These are phyloP conservation scores for Stigmatopora nigra DNA, from an alignment of 2,113 vertebrate genomes.

Conservation along the genomic window DNA sequence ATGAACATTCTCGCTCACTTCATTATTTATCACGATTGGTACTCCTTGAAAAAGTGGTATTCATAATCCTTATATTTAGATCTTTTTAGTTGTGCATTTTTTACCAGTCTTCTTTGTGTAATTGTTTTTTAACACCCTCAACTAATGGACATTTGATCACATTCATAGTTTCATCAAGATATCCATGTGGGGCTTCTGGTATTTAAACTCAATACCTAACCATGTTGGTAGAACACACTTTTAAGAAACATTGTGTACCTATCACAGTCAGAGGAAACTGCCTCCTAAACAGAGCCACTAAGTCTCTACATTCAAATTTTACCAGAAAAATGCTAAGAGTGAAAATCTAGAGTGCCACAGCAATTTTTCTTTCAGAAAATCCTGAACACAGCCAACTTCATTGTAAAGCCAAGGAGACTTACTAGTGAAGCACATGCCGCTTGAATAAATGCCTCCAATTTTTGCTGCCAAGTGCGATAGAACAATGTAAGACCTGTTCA, in stretches of 20 bases:
- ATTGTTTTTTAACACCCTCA: conserved; percentile 1
- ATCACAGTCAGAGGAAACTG: neutral
- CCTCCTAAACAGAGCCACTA: neutral
- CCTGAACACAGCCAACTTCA: neutral
- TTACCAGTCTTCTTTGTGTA: neutral
- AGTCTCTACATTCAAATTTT: conserved; percentile 1
- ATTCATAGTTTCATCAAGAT: neutral
- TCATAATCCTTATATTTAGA: conserved; percentile 9
- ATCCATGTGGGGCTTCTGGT: neutral
- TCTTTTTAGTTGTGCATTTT: neutral
- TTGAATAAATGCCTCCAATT: neutral
- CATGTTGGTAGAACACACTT: neutral
- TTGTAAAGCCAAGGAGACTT: neutral
- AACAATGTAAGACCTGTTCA: neutral
- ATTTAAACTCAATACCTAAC: too few species aligned
- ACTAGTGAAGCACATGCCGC: neutral
- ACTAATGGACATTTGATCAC: neutral
- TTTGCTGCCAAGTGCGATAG: neutral
- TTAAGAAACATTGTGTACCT: neutral
- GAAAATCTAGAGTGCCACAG: neutral
- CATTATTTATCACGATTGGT: conserved; percentile 64
- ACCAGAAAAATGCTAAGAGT: neutral
- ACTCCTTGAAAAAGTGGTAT: conserved; percentile 42
- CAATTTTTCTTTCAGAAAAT: neutral
- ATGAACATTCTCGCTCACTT: conserved; percentile 30